These are phyloP conservation scores for Araneus ventricosus DNA, from an alignment of 1,140 invertebrate genomes.

Conservation along the genomic window DNA sequence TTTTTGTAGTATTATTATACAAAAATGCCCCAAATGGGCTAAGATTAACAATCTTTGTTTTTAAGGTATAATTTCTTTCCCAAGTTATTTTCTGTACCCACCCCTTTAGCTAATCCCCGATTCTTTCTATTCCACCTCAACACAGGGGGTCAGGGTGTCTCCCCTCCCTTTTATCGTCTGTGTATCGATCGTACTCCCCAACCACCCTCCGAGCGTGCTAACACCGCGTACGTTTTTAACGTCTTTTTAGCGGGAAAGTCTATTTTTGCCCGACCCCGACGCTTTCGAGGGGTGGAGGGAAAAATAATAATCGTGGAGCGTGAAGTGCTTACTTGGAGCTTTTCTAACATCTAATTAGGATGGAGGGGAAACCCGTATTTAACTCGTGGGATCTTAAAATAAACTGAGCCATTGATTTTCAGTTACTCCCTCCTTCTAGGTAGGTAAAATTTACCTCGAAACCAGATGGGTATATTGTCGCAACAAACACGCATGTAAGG, in stretches of 20 bases:
- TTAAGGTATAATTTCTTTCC: too few relatives aligned
- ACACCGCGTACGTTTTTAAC: constrained; percentile 54
- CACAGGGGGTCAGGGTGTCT: neutral
- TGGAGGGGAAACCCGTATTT: neutral
- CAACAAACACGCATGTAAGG: too few relatives aligned
- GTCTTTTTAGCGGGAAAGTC: constrained; percentile 51
- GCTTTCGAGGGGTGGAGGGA: neutral
- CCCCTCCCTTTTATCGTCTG: constrained; percentile 33
- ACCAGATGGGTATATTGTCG: too few relatives aligned
- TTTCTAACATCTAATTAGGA: neutral
- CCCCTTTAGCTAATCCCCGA: neutral
- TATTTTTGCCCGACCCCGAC: constrained; percentile 23
- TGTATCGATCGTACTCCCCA: constrained; percentile 13
- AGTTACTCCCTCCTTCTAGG: neutral
- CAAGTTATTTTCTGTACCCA: too few relatives aligned
- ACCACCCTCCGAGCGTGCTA: neutral
- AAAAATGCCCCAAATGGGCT: too few relatives aligned
- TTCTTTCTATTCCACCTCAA: neutral
- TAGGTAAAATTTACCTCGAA: neutral
- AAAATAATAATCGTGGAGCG: constrained; percentile 16
- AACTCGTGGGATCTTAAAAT: neutral
- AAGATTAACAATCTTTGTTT: too few relatives aligned
- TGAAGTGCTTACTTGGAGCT: neutral
- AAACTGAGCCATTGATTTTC: constrained; percentile 1
- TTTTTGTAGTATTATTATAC: too few relatives aligned